These are phyloP conservation scores for Coluber constrictor DNA, from an alignment of 2,797 vertebrate species.

Conservation along the genomic window DNA sequence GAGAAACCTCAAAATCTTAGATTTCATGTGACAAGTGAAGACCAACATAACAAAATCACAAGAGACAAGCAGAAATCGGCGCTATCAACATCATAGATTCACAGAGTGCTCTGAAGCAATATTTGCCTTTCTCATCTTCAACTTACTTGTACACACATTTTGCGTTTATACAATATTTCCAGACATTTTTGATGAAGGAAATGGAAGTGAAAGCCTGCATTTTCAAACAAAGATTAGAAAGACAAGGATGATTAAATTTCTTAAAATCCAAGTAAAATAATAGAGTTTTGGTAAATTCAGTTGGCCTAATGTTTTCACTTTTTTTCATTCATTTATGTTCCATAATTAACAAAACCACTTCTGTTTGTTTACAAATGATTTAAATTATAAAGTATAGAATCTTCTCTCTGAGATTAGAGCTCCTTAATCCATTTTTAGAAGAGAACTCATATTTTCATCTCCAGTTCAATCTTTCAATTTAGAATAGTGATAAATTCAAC, in stretches of 20 bases:
- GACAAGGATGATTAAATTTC: neutral
- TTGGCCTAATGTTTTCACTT: neutral
- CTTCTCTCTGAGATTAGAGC: neutral
- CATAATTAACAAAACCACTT: neutral
- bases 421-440: neutral
- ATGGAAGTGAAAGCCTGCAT: neutral
- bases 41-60: slow-evolving; percentile 34
- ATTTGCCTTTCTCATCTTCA: neutral
- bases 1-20: slow-evolving; percentile 37
- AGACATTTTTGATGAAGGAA: neutral
- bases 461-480: neutral
- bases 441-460: neutral
- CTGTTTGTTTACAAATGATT: neutral
- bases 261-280: neutral
- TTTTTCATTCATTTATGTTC: neutral
- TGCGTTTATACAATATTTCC: neutral
- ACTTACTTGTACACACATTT: neutral
- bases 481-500: neutral
- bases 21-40: slow-evolving; percentile 55
- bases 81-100: neutral
- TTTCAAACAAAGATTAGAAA: neutral
- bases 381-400: neutral
- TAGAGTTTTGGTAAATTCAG: neutral
- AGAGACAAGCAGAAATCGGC: slow-evolving; percentile 20
- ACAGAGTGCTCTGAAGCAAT: accelerated